Base-by-base conservation (phyloP, 1,140 invertebrate species). In the Chelonus insularis region DNA sequence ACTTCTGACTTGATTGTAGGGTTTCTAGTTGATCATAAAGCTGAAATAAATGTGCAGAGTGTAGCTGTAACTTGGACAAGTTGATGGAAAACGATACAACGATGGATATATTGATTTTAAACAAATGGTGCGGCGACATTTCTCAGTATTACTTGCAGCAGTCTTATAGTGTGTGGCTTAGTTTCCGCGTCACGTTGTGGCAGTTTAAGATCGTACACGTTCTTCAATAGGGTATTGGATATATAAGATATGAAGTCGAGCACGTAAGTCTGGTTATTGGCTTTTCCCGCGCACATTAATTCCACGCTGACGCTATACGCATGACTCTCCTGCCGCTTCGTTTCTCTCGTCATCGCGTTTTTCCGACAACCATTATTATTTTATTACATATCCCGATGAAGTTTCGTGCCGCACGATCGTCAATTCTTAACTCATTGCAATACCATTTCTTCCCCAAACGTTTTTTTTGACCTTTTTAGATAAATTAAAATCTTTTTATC, bases 141-240 rank as follows among this genome's bases (percentile, higher is more conserved):
- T 41, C 34, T 55, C 9, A 18, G 18, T 14, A 55, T 16, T 9
- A 16, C n/a, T 36, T 36, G 12, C 32, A 48, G 20, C 16, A 34
- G 60, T 36, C 48, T 47, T 32, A 60, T 29, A 4, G 52, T 45
- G 54, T 51, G 47, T 64, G 64, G 65, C 68, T 73, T 69, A 59
- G 68, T 72, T 74, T 72, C 70, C 70, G 68, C 70, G 65, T 73
- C 72, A 73, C 72, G 72, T 73, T 72, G 70, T 68, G 68, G 68
- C 69, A 70, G 68, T 73, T 73, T 72, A 65, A 71, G 57, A 68
- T 69, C 63, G 47, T 67, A 62, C 39, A 65, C 63, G 69, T 69
- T 64, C 63, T 65, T 65, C 57, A 14, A 48, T 63, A 64, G 65
- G 69, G 62, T 43, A 68, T 67, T 67, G 32, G 64, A 68, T 69